These are phyloP conservation scores for Eulemur mongoz DNA, from an alignment of 2,797 vertebrate genomes.

Conservation along the genomic window DNA sequence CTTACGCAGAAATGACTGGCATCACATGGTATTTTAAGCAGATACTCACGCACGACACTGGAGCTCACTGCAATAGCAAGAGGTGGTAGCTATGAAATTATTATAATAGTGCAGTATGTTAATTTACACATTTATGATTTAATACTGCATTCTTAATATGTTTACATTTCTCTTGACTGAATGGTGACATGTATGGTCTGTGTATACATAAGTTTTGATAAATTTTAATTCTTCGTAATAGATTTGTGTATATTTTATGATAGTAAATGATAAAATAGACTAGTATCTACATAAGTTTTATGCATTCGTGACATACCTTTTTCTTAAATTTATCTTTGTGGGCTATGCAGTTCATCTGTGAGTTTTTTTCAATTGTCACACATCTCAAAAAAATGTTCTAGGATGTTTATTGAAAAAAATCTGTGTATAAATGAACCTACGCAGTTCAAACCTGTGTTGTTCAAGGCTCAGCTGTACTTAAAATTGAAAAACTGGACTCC, in stretches of 20 bases:
- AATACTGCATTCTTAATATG: not conserved
- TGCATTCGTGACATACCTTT: too few relatives aligned
- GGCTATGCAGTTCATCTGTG: not conserved
- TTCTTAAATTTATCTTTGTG: too few relatives aligned
- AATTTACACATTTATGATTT: not conserved
- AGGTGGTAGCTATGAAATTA: not conserved
- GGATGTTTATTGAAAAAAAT: not conserved
- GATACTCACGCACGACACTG: not conserved
- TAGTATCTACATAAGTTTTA: too few relatives aligned
- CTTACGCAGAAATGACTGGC: not conserved
- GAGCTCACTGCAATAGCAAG: not conserved
- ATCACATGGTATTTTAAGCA: not conserved
- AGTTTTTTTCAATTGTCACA: not conserved
- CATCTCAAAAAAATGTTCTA: not conserved
- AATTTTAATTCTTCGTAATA: not conserved
- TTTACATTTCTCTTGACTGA: not conserved
- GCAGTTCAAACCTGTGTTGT: not conserved
- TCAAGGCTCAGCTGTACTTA: not conserved
- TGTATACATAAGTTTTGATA: not conserved
- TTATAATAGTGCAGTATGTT: not conserved
- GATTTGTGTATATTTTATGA: too few relatives aligned
- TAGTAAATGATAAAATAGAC: too few relatives aligned
- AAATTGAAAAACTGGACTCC: not conserved
- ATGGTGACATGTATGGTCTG: not conserved
- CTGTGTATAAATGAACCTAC: not conserved